These are phyloP conservation scores for Furcifer pardalis DNA, from an alignment of 2,797 vertebrate species.

Conservation along the genomic window DNA sequence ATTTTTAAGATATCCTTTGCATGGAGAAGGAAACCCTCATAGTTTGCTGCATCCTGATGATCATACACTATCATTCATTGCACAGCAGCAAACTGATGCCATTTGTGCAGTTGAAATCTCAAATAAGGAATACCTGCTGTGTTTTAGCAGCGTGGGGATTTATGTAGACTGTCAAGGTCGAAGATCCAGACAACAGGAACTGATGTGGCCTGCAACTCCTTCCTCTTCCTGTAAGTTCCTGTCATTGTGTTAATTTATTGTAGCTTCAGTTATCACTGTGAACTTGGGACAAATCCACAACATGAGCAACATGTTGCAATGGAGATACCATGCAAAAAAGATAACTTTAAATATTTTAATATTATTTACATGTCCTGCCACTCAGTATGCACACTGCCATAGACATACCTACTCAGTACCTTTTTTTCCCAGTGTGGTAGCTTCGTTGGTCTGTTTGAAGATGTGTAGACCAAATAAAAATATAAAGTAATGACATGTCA, in stretches of 20 bases:
- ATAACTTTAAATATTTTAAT: neutral
- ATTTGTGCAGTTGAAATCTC: conserved; percentile 97
- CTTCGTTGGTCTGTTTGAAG: too few relatives aligned
- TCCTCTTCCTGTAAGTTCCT: conserved; percentile 91
- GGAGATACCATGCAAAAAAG: neutral
- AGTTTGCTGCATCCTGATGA: conserved; percentile 92
- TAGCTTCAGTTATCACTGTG: neutral
- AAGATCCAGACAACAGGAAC: conserved; percentile 95
- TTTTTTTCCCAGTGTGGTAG: too few relatives aligned
- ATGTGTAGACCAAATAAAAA: too few relatives aligned
- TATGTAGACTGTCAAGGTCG: conserved; percentile 98
- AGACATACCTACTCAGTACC: neutral
- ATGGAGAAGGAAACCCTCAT: conserved; percentile 83
- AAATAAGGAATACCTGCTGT: conserved; percentile 96
- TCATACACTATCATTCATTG: conserved; percentile 93
- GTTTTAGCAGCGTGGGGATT: conserved; percentile 94
- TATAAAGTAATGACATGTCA: too few relatives aligned
- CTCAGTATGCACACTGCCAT: neutral
- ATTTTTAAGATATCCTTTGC: conserved; percentile 89
- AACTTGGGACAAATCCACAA: neutral
- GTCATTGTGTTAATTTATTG: neutral
- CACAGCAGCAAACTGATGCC: conserved; percentile 88
- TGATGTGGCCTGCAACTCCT: conserved; percentile 96
- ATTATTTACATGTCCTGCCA: neutral
- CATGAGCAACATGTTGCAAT: neutral